Evolutionary conservation across 2,888 invertebrate species (phyloP).

Genomic region (Drosophila algonquin): DNA sequence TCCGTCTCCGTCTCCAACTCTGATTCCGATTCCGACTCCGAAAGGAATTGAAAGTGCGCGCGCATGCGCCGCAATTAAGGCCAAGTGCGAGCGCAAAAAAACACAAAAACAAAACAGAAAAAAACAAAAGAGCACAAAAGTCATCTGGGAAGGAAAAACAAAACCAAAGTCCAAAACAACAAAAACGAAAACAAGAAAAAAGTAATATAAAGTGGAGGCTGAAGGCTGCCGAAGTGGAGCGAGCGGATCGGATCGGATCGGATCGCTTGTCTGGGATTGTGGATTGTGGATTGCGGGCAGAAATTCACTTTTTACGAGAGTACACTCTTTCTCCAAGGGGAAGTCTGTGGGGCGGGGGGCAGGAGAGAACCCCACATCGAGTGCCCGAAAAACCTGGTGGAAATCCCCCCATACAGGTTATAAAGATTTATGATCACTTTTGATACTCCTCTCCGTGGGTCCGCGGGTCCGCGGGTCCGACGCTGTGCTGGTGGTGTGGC

Average conservation of each 20-base stretch:
- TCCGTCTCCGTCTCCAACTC: conserved; percentile 15
- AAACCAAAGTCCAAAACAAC: neutral
- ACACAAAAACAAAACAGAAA: conserved; percentile 27
- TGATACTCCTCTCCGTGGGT: conserved; percentile 55
- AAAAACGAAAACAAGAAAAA: conserved; percentile 1
- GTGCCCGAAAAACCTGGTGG: conserved; percentile 52
- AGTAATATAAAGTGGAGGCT: neutral
- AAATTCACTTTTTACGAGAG: conserved; percentile 64
- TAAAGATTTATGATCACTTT: conserved; percentile 74
- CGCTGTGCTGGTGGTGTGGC: neutral
- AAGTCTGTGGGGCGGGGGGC: conserved; percentile 19
- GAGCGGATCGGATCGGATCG: conserved; percentile 6
- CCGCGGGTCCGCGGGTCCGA: neutral
- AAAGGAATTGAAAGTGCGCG: conserved; percentile 80
- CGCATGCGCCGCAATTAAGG: conserved; percentile 75
- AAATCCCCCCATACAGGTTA: conserved; percentile 70
- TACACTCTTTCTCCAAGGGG: neutral
- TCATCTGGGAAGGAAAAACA: conserved; percentile 17
- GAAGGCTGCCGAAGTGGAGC: conserved; percentile 63
- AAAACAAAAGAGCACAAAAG: conserved; percentile 42
- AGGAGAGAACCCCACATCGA: conserved; percentile 39
- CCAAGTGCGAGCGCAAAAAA: conserved; percentile 70
- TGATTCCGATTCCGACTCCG: conserved; percentile 30
- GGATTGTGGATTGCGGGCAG: conserved; percentile 4
- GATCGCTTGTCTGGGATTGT: neutral